Percentiles rank a stretch among this genome's conserved stretches.
These are phyloP conservation scores for Lathamus discolor DNA, from an alignment of 2,113 vertebrate genomes.

Conservation along the genomic window DNA sequence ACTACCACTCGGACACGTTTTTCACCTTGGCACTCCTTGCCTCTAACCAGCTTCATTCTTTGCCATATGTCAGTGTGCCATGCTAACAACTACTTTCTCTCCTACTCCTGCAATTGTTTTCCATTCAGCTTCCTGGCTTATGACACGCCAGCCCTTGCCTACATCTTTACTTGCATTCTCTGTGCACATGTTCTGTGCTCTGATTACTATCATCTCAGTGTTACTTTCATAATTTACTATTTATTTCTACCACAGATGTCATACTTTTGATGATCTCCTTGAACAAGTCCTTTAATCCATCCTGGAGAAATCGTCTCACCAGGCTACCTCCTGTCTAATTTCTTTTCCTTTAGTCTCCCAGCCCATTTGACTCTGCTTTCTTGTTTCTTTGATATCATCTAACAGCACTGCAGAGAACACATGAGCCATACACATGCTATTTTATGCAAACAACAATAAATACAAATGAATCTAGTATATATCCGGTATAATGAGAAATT, in stretches of 20 bases:
- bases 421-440: neutral
- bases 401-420: neutral
- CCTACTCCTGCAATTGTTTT: neutral
- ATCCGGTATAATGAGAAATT: neutral
- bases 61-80: neutral
- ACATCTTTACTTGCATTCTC: neutral
- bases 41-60: neutral
- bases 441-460: neutral
- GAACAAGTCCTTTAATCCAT: neutral
- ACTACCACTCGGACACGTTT: neutral
- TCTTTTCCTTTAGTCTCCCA: accelerated
- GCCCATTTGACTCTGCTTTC: neutral
- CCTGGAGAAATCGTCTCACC: neutral
- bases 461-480: neutral
- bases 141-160: neutral
- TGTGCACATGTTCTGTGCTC: neutral
- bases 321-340: neutral
- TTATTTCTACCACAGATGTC: neutral
- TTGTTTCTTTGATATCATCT: neutral
- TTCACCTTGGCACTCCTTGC: neutral
- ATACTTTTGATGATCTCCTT: neutral
- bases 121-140: neutral
- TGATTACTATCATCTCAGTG: neutral
- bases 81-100: neutral
- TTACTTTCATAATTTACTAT: neutral